Base-by-base conservation (phyloP, 2,888 invertebrate genomes). In the Polylopha cassiicola region DNA sequence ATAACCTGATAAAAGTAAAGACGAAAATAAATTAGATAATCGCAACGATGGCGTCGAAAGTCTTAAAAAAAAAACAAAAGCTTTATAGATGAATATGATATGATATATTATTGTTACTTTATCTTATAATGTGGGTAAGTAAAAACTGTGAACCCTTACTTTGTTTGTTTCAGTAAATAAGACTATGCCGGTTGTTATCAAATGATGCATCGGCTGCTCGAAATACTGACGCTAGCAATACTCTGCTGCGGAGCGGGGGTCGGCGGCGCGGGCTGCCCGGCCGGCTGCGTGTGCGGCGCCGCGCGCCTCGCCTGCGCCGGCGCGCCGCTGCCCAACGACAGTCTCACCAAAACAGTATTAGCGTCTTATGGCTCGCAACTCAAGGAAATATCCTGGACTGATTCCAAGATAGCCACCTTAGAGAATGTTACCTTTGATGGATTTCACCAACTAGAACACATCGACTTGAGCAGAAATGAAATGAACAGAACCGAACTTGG, bases 381-480 rank as follows among this genome's bases (percentile, higher is more conserved):
- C 31, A 71, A 61, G 32, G 70, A 76, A 31, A 61, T 91, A 46
- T 54, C 70, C 42, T 91, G 91, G 91, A 87, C 77, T 2, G 63
- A 80, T 60, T 89, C 91, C 53, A 78, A 75, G 39, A 67, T 90
- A 43, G 70, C 73, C 37, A 64, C 66, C 47, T 56, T 90, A 44
- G 81, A 80, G 27, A 48, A 66, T 18, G 73, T 76, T 36, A 68
- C 79, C 9, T 87, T 90, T 59, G 60, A 65, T 37, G 73, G 72
- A 44, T 82, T 87, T 23, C 48, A 59, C 37, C 58, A 79, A 34
- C 67, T 91, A 46, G 77, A 84, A 57, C 72, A 73, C 54, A 79
- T 91, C 66, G 88, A 91, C 63, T 67, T 92, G 62, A 89, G 90
- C 73, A 77, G 87, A 73, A 92, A 92, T 82, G 77, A 82, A 63